phyloP scores from a whole-genome alignment of 2,797 vertebrate species.

The Salmo trutta region DNA sequence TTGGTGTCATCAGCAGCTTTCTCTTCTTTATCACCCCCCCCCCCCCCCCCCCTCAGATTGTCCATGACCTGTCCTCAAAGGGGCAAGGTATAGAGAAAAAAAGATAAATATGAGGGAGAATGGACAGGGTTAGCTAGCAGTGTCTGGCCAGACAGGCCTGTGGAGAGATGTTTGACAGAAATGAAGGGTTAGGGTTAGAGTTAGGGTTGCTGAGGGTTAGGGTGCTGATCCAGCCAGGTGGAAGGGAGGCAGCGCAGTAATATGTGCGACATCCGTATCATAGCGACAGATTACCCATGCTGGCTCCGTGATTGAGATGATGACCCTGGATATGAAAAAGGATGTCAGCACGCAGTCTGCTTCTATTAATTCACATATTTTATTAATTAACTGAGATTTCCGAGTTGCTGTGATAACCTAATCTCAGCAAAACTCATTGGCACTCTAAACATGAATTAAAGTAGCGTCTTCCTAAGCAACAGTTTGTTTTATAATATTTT shows the following conservation, averaged over 20 bases:
- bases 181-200: neutral
- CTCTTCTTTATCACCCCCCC: no score
- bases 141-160: neutral
- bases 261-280: neutral
- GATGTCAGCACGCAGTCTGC: neutral
- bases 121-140: neutral
- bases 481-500: neutral
- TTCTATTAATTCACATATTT: neutral
- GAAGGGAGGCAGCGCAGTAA: neutral
- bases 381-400: neutral
- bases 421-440: neutral
- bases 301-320: neutral
- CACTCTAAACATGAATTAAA: neutral
- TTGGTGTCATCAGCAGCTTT: no score
- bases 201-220: no score
- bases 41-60: neutral
- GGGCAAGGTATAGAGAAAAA: constrained; percentile 2
- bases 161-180: neutral
- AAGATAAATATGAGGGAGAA: constrained; percentile 1
- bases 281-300: neutral
- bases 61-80: constrained; percentile 6
- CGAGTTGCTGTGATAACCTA: neutral
- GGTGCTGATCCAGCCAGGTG: neutral
- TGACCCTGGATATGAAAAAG: neutral
- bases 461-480: neutral